Base-by-base conservation (phyloP, 2,113 vertebrate species). In the Callaeas wilsoni region DNA sequence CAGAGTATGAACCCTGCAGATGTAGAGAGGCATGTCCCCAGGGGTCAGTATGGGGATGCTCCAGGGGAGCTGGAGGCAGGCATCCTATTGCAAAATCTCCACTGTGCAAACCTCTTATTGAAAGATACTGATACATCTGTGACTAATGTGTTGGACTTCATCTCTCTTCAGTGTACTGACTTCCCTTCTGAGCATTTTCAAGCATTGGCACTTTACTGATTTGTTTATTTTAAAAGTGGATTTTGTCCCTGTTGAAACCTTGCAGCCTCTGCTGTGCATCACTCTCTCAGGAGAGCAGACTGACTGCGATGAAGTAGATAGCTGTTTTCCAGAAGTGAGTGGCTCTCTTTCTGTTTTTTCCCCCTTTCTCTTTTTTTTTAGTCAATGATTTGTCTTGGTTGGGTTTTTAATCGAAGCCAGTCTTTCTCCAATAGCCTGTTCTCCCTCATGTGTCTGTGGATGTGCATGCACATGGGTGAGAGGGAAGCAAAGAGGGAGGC, bases 301-400 rank as follows among this genome's bases (percentile, higher is more conserved):
- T 73, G 87, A 23, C 70, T 70, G 49, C 44, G 37, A 29, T 35
- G 86, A 87, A 44, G 47, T 63, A 62, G 92, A 85, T 68, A 87
- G 74, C 87, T 79, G 73, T 63, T 89, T 89, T 77, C 83, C 92
- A 59, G 75, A 42, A 94, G 55, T 19, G 78, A 91, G 87, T 42
- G 53, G 71, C 26, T 85, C 73, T 46, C 63, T 91, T 93, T 87
- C 69, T 87, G 78, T 73, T 41, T 87, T 94, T 95, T 90, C 55
- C 20, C 33, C 37, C 35, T 75, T 16, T 32, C 4, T 29, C 39
- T 30, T 27, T 41, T 35, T 46, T 42, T 55, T 69, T 29, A 19
- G 29, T 16, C 19, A 64, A 68, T 63, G 27, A 49, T 90, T 94
- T 84, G 57, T 42, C 60, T 93, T 46, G 21, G 23, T 71, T 84